Conservation (phyloP, 2,113 vertebrate species). For the Butorides virescens region DNA sequence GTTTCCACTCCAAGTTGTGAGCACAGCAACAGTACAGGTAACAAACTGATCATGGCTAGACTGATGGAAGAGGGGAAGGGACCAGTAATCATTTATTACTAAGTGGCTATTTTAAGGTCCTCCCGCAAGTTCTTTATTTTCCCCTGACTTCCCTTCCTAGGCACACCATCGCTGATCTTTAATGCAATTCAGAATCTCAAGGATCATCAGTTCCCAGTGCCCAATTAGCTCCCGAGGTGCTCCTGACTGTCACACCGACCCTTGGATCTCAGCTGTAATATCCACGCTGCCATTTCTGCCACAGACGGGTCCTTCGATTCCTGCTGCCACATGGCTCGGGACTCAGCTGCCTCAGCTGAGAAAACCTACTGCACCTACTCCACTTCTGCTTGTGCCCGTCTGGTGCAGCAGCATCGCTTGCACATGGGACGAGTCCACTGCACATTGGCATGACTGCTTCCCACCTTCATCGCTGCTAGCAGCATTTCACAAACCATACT, state of each 20-base stretch:
- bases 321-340: background rate
- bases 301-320: background rate
- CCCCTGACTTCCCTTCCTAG: background rate
- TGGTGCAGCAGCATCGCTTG: background rate
- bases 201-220: background rate
- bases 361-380: background rate
- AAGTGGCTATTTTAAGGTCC: background rate
- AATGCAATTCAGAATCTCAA: background rate
- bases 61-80: background rate
- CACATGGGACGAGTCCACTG: background rate
- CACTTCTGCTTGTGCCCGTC: background rate
- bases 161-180: background rate
- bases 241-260: accelerated
- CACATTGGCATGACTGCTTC: constrained; percentile 5
- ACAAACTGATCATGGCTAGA: background rate
- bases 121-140: background rate
- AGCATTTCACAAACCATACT: background rate
- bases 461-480: background rate
- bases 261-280: background rate
- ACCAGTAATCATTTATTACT: background rate
- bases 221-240: background rate
- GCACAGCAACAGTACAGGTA: background rate
- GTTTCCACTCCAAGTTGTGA: background rate
- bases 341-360: background rate
- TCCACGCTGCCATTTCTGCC: background rate